phyloP scores from a whole-genome alignment of 2,888 invertebrate species.

The Acanthosepion esculentum region DNA sequence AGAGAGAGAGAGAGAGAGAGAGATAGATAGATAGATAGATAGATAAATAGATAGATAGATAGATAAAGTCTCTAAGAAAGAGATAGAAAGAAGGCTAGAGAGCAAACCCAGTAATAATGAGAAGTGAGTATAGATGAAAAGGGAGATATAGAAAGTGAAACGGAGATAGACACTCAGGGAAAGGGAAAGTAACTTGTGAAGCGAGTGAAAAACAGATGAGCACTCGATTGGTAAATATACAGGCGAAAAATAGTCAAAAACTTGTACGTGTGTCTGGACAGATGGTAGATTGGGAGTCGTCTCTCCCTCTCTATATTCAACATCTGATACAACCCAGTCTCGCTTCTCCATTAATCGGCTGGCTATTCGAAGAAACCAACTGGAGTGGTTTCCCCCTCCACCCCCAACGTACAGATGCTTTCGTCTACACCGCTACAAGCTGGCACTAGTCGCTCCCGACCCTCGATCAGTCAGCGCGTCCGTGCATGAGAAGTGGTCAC shows the following conservation, averaged over 20 bases:
- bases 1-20: no score
- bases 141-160: background rate
- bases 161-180: background rate
- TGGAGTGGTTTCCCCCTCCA: background rate
- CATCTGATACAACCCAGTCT: background rate
- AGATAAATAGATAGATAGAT: no score
- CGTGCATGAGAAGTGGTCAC: slow-evolving; percentile 33
- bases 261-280: background rate
- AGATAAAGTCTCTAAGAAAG: no score
- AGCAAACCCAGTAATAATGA: background rate
- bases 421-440: background rate
- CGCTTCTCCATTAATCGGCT: background rate
- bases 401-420: background rate
- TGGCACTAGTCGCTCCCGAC: background rate
- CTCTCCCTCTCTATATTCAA: background rate
- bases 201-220: background rate
- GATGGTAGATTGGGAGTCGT: background rate
- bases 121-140: background rate
- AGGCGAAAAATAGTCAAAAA: background rate
- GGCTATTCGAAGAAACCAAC: background rate
- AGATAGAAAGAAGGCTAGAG: no score
- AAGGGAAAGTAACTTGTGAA: background rate
- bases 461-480: background rate
- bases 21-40: no score
- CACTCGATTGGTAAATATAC: background rate